Conservation (phyloP, 2,888 invertebrate species). For the Spicauda simplicius region DNA sequence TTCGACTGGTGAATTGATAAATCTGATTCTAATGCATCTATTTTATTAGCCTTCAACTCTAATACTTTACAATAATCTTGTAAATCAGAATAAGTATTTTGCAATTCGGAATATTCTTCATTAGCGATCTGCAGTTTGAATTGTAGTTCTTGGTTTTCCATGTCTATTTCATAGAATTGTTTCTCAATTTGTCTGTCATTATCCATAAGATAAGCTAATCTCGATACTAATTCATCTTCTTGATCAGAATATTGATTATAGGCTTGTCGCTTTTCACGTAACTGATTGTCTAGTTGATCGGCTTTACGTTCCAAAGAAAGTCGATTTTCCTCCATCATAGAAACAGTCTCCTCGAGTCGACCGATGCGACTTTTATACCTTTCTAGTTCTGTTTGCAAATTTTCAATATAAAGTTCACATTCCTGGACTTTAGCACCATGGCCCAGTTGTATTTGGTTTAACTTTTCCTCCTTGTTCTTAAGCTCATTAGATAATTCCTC, state of each 20-base stretch:
- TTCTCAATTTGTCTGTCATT: constrained; percentile 87
- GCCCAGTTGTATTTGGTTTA: constrained; percentile 72
- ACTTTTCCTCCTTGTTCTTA: constrained; percentile 63
- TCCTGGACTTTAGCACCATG: constrained; percentile 90
- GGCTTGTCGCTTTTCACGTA: constrained; percentile 85
- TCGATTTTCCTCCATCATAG: constrained; percentile 85
- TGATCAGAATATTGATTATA: constrained; percentile 85
- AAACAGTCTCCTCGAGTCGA: constrained; percentile 87
- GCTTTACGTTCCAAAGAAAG: constrained; percentile 86
- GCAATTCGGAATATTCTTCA: constrained; percentile 80
- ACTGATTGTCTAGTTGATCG: constrained; percentile 85
- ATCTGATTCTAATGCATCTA: constrained; percentile 62
- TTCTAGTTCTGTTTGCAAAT: constrained; percentile 87
- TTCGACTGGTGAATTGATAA: constrained; percentile 64
- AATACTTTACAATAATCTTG: constrained; percentile 68
- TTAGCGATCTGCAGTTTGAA: constrained; percentile 80
- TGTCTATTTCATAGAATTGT: constrained; percentile 84
- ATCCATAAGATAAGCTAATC: constrained; percentile 85
- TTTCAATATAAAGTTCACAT: constrained; percentile 89
- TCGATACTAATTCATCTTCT: constrained; percentile 86
- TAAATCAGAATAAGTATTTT: constrained; percentile 70
- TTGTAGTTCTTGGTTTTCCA: constrained; percentile 83
- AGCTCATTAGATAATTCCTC: constrained; percentile 62
- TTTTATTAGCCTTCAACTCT: constrained; percentile 64
- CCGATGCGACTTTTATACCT: constrained; percentile 87